Base-by-base conservation (phyloP, 1,140 invertebrate genomes). In the Meloidogyne hapla region DNA sequence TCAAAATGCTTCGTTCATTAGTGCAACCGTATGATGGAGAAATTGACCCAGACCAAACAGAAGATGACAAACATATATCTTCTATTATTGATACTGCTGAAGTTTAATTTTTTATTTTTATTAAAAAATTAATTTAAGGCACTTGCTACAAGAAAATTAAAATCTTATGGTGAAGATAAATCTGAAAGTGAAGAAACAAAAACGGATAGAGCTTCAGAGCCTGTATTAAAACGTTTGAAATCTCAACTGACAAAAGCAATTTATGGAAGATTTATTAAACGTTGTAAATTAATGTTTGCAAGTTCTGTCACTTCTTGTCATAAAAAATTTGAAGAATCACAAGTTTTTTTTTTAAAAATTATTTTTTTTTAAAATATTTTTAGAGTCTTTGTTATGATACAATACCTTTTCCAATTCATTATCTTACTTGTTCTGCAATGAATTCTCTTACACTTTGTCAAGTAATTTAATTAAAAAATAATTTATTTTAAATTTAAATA, bases 21-120 rank as follows among this genome's bases (percentile, higher is more conserved):
- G 21, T 79, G 5, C 74, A 77, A 6, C 80, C 77, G 1, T 81
- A 75, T 74, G 42, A 21, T 23, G 70, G 80, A n/a, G 75, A 81
- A n/a, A 45, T 77, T 15, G 56, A 45, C 23, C 15, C 33, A 15
- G 67, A 76, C 23, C 45, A 61, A 23, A 73, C 48, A 18, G 74
- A 81, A 48, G 80, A 81, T 67, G 80, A 81, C 23, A 25, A 76
- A 25, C 74, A 48, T 15, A 69, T 81, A 9, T 21, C 38, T 6
- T 65, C 75, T 0, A 67, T 69, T 9, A 82, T 82, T 45, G 75
- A 78, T 48, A 73, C 71, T 23, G 56, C 71, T 21, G 33, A 73
- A 12, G 71, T 73, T 40, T 42, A 69, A n/a, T 68, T 2, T 13
- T n/a, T 40, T 69, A n/a, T n/a, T 33, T 18, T n/a, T 8, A 23